phyloP scores from a whole-genome alignment of 1,140 invertebrate species.

The Anoplophora glabripennis region DNA sequence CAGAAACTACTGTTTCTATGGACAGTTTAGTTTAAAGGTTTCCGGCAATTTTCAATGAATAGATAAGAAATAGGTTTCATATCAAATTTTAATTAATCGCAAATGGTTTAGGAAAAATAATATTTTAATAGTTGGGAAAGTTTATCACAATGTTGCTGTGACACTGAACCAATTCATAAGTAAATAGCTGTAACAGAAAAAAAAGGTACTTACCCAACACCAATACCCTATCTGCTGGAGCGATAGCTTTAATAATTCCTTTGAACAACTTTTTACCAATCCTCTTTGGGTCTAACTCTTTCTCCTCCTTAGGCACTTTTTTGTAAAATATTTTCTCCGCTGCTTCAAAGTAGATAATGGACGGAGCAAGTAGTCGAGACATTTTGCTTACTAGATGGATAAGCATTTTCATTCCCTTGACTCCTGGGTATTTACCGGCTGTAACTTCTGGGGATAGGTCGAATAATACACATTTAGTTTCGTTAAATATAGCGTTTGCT shows the following conservation, averaged over 20 bases:
- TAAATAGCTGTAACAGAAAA: too few species aligned
- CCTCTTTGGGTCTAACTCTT: conserved; percentile 57
- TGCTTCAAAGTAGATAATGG: conserved; percentile 76
- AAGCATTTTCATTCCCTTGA: conserved; percentile 55
- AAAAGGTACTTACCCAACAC: conserved; percentile 53
- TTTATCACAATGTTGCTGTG: too few species aligned
- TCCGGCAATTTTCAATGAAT: too few species aligned
- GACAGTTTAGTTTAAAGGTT: too few species aligned
- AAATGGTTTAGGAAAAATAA: too few species aligned
- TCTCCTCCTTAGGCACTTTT: conserved; percentile 60
- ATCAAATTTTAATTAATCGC: too few species aligned
- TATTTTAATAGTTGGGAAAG: too few species aligned
- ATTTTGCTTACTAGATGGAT: conserved; percentile 52
- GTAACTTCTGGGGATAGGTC: conserved; percentile 77
- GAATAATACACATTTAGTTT: conserved; percentile 71
- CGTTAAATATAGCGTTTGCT: conserved; percentile 74
- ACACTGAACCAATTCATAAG: too few species aligned
- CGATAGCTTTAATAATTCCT: conserved; percentile 62
- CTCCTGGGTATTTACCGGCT: conserved; percentile 71
- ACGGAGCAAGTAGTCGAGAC: conserved; percentile 69
- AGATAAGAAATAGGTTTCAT: too few species aligned
- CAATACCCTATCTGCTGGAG: conserved; percentile 59
- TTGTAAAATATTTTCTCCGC: conserved; percentile 85
- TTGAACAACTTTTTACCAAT: conserved; percentile 67
- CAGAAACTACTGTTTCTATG: too few species aligned